Percentiles rank a stretch among this genome's conserved stretches.
Conservation (phyloP, 2,113 vertebrate species). For the Uropsilus gracilis region DNA sequence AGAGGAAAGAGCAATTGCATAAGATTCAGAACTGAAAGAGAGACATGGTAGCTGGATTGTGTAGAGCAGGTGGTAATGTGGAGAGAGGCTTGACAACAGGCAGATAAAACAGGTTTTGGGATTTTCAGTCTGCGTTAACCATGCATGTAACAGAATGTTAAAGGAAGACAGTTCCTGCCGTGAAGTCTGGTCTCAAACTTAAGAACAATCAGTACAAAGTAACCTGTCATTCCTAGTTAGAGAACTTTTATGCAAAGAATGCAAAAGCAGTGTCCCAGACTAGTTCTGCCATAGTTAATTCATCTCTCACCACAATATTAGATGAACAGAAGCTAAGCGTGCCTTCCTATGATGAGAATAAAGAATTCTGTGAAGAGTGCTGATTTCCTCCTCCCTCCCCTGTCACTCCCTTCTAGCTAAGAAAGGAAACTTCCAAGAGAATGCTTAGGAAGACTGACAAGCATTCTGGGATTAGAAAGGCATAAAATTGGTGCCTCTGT, state of each 20-base stretch:
- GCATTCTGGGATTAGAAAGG: background rate
- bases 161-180: background rate
- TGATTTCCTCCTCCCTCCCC: background rate
- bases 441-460: background rate
- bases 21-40: background rate
- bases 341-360: background rate
- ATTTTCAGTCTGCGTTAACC: background rate
- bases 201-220: background rate
- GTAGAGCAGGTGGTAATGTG: background rate
- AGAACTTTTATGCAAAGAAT: background rate
- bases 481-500: fast-evolving
- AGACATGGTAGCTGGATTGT: background rate
- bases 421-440: background rate
- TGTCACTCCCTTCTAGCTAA: background rate
- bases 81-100: background rate
- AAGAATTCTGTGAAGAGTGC: background rate
- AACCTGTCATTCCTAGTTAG: background rate
- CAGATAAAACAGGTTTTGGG: background rate
- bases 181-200: background rate
- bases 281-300: background rate
- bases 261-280: background rate
- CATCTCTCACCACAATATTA: background rate
- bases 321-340: background rate
- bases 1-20: background rate
- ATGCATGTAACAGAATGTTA: background rate